Conservation (phyloP, 30 jellyfish, hydroid and myxozoan species). For the Rhopilema esculentum region DNA sequence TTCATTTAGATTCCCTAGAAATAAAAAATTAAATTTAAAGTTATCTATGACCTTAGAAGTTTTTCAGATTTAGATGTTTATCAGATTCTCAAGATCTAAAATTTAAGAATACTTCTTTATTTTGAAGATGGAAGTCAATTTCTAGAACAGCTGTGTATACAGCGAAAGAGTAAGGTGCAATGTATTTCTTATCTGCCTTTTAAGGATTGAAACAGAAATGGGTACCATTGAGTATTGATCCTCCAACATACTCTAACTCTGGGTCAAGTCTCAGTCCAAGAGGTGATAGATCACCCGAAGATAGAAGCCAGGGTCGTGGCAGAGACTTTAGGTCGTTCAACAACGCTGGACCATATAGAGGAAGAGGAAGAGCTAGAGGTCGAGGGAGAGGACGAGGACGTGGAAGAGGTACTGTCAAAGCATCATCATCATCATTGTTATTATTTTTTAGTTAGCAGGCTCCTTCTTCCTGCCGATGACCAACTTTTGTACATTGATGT, state of each 20-base stretch:
- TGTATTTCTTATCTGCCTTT: neutral
- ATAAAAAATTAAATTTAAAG: too few relatives aligned
- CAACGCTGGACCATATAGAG: conserved; percentile 73
- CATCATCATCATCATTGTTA: neutral
- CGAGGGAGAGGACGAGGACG: conserved; percentile 93
- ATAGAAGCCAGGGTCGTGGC: conserved; percentile 64
- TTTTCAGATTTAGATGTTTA: too few relatives aligned
- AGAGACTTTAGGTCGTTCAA: conserved; percentile 65
- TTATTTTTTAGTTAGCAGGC: neutral
- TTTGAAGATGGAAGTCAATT: too few relatives aligned
- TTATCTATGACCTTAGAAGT: too few relatives aligned
- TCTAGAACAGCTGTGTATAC: too few relatives aligned
- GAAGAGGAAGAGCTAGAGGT: conserved; percentile 96
- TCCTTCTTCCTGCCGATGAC: too few relatives aligned
- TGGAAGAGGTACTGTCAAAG: conserved; percentile 82
- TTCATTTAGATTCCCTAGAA: too few relatives aligned
- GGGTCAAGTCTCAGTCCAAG: conserved; percentile 65
- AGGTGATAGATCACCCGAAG: conserved; percentile 74
- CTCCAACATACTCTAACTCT: conserved; percentile 68
- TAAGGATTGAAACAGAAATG: conserved; percentile 90
- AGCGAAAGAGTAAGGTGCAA: too few relatives aligned
- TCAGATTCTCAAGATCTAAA: too few relatives aligned
- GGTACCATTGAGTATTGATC: conserved; percentile 93
- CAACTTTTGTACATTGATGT: too few relatives aligned
- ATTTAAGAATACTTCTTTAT: too few relatives aligned